Percentiles rank a stretch among this genome's conserved stretches.
phyloP scores from a whole-genome alignment of 2,113 vertebrate species.

The Egretta garzetta region DNA sequence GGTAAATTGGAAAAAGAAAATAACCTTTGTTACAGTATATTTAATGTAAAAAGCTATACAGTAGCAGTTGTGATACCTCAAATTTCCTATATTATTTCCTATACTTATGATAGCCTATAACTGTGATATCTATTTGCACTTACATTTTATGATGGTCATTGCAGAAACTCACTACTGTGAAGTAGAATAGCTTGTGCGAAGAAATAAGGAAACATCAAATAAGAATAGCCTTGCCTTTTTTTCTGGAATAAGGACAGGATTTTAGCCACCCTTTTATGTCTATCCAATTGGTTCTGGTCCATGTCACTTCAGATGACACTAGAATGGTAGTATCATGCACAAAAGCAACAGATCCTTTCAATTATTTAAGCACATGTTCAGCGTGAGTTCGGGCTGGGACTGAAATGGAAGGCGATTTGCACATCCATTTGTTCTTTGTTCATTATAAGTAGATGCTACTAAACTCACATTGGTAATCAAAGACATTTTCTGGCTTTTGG shows the following conservation, averaged over 20 bases:
- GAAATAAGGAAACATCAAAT: not conserved
- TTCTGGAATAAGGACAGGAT: not conserved
- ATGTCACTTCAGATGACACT: not conserved
- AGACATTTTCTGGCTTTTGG: not conserved
- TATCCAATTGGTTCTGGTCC: not conserved
- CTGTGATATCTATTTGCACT: not conserved
- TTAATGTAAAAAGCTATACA: not conserved
- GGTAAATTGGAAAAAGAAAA: not conserved
- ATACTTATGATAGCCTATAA: not conserved
- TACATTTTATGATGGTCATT: not conserved
- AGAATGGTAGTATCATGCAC: not conserved
- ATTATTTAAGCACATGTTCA: not conserved
- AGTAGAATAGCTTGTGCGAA: not conserved
- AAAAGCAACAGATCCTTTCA: not conserved
- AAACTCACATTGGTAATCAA: not conserved
- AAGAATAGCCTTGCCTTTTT: not conserved
- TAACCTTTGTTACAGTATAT: not conserved
- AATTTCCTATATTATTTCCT: not conserved
- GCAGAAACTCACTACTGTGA: not conserved
- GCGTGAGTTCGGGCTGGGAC: not conserved
- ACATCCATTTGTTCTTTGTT: not conserved
- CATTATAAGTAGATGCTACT: not conserved
- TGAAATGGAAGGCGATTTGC: not conserved
- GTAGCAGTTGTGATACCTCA: not conserved
- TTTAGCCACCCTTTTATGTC: not conserved